These are phyloP conservation scores for Idaea aversata DNA, from an alignment of 2,888 invertebrate species.

Conservation along the genomic window DNA sequence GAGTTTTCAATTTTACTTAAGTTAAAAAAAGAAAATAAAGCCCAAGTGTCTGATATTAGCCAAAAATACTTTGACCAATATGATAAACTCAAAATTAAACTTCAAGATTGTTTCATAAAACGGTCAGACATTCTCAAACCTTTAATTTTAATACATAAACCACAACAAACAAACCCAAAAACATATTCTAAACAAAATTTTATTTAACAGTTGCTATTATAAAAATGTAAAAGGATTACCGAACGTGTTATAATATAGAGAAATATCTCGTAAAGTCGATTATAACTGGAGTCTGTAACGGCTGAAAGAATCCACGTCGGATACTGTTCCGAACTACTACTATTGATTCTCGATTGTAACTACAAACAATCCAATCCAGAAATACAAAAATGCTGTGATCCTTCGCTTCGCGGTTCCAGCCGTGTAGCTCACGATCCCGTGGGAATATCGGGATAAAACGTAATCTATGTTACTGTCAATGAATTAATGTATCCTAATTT, in stretches of 20 bases:
- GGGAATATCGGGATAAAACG: too few relatives aligned
- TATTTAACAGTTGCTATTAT: constrained; percentile 10
- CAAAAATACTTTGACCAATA: too few relatives aligned
- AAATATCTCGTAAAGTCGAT: constrained; percentile 64
- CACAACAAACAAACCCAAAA: constrained; percentile 8
- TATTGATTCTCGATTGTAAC: constrained; percentile 34
- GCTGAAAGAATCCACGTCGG: constrained; percentile 65
- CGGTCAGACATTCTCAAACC: not conserved
- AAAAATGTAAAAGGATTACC: constrained; percentile 14
- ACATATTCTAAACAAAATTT: constrained; percentile 5
- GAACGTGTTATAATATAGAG: constrained; percentile 23
- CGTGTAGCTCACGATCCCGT: too few relatives aligned
- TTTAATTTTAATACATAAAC: not conserved
- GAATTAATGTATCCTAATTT: too few relatives aligned
- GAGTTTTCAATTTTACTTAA: too few relatives aligned
- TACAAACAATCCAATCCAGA: constrained; percentile 17
- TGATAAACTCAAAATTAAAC: too few relatives aligned
- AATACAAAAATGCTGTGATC: too few relatives aligned
- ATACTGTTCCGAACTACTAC: constrained; percentile 44
- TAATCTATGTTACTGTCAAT: too few relatives aligned
- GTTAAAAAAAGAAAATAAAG: too few relatives aligned
- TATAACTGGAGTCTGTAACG: constrained; percentile 67
- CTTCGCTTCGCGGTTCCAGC: too few relatives aligned
- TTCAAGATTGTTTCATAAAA: not conserved
- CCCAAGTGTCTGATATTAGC: too few relatives aligned